These are phyloP conservation scores for Amphipyra tragopoginis DNA, from an alignment of 2,888 invertebrate genomes.

Conservation along the genomic window DNA sequence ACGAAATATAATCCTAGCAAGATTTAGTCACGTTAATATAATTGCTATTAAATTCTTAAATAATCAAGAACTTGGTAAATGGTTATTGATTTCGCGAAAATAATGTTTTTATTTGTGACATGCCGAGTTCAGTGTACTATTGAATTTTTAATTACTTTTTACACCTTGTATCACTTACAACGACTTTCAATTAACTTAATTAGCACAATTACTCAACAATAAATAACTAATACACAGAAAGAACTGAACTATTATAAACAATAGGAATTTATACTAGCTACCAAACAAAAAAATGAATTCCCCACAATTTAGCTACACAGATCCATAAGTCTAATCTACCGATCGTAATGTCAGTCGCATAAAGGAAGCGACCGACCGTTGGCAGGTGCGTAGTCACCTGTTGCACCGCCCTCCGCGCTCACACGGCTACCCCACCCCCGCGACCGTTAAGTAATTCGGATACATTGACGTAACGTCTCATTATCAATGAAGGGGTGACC, in stretches of 20 bases:
- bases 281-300: slow-evolving; percentile 46
- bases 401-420: slow-evolving; percentile 63
- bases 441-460: slow-evolving; percentile 80
- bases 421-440: slow-evolving; percentile 53
- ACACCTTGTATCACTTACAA: too few species aligned
- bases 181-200: slow-evolving; percentile 21
- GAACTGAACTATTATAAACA: slow-evolving; percentile 4
- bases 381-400: slow-evolving; percentile 87
- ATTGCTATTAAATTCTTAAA: too few species aligned
- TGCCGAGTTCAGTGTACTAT: too few species aligned
- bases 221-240: slow-evolving; percentile 5
- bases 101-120: too few species aligned
- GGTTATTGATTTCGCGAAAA: too few species aligned
- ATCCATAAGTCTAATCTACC: slow-evolving; percentile 77
- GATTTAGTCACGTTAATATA: too few species aligned
- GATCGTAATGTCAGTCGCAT: slow-evolving; percentile 81
- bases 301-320: slow-evolving; percentile 54
- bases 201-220: slow-evolving; percentile 6
- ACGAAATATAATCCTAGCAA: too few species aligned
- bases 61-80: too few species aligned
- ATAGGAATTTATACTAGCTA: slow-evolving; percentile 27
- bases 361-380: slow-evolving; percentile 84
- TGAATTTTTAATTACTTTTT: too few species aligned
- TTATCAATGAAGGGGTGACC: slow-evolving; percentile 59
- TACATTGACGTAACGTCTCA: slow-evolving; percentile 74